Conservation (phyloP, 2,888 invertebrate genomes). For the Lycia hirtaria region DNA sequence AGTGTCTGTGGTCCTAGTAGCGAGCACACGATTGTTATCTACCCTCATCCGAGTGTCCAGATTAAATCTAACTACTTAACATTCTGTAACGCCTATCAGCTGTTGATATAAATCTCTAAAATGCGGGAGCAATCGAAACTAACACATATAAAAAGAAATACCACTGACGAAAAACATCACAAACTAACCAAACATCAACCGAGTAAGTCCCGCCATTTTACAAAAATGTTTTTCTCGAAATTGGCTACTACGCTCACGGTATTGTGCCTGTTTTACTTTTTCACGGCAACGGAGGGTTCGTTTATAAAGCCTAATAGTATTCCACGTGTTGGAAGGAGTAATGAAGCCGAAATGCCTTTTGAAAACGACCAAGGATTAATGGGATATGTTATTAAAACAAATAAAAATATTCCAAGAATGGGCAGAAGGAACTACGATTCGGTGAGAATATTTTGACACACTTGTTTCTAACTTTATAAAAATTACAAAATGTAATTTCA, state of each 20-base stretch:
- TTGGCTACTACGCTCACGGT: constrained; percentile 54
- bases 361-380: constrained; percentile 69
- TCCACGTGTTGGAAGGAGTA: constrained; percentile 76
- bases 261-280: constrained; percentile 63
- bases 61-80: constrained; percentile 50
- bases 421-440: constrained; percentile 78
- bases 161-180: constrained; percentile 43
- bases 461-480: background rate
- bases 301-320: constrained; percentile 80
- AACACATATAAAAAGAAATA: constrained; percentile 54
- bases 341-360: constrained; percentile 68
- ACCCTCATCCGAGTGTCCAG: constrained; percentile 28
- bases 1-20: too few relatives aligned
- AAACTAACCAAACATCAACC: constrained; percentile 24
- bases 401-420: constrained; percentile 79
- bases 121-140: constrained; percentile 68
- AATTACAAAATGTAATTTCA: background rate
- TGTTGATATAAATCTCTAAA: constrained; percentile 49
- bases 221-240: constrained; percentile 52
- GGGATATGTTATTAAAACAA: constrained; percentile 80
- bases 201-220: constrained; percentile 39
- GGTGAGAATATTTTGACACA: constrained; percentile 54
- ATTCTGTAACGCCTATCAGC: constrained; percentile 42
- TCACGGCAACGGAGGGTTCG: constrained; percentile 61
- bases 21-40: constrained; percentile 23